A percentile compares a stretch with the other conserved stretches of the same genome.
These are phyloP conservation scores for Drosophila borealis DNA, from an alignment of 2,888 invertebrate species.

Conservation along the genomic window DNA sequence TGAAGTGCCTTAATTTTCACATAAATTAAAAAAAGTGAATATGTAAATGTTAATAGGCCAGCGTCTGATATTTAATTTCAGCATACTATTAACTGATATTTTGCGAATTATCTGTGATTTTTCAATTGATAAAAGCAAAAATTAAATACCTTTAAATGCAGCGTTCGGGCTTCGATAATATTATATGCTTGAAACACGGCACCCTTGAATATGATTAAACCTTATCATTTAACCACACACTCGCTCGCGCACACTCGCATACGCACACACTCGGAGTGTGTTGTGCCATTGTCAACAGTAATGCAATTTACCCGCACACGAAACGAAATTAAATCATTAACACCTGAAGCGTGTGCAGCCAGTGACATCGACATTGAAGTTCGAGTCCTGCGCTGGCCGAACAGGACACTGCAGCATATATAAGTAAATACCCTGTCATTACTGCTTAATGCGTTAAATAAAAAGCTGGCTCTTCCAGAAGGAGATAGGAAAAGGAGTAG, in stretches of 20 bases:
- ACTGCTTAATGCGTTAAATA: neutral
- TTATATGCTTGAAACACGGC: slow-evolving; percentile 47
- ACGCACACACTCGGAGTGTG: slow-evolving; percentile 19
- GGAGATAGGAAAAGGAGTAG: too few species aligned
- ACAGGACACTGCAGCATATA: slow-evolving; percentile 1
- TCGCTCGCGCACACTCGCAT: slow-evolving; percentile 19
- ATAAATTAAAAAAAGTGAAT: neutral
- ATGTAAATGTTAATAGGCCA: slow-evolving; percentile 45
- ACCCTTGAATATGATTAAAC: slow-evolving; percentile 56
- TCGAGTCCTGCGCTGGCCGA: slow-evolving; percentile 19
- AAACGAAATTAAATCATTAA: slow-evolving; percentile 80
- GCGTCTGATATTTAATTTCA: slow-evolving; percentile 29
- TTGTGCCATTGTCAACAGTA: slow-evolving; percentile 75
- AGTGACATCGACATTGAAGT: slow-evolving; percentile 43
- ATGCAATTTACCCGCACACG: slow-evolving; percentile 77
- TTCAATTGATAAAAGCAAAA: slow-evolving; percentile 24
- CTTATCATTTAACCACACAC: slow-evolving; percentile 67
- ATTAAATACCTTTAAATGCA: slow-evolving; percentile 38
- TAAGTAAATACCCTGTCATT: slow-evolving; percentile 16
- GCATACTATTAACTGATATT: slow-evolving; percentile 26
- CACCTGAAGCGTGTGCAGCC: slow-evolving; percentile 73
- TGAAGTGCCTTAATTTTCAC: slow-evolving; percentile 20
- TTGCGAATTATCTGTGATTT: slow-evolving; percentile 29
- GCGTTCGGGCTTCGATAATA: slow-evolving; percentile 32
- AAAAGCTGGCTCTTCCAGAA: neutral